A percentile compares a stretch with the other conserved stretches of the same genome.
These are phyloP conservation scores for Hofmannophila pseudospretella DNA, from an alignment of 2,888 invertebrate genomes.

Conservation along the genomic window DNA sequence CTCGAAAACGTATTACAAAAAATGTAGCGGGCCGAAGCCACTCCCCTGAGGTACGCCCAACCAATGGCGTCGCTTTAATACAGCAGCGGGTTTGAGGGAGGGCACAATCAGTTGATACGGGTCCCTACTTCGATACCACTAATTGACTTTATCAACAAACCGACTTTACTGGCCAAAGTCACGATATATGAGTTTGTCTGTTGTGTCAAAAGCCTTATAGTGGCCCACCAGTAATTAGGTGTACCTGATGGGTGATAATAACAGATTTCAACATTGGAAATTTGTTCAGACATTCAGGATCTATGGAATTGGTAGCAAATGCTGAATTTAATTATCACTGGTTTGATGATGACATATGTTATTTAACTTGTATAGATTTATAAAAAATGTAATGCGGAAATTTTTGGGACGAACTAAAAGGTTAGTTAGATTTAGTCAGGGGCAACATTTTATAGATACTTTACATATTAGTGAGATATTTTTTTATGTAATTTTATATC, in stretches of 20 bases:
- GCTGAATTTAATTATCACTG: no score
- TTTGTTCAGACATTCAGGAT: conserved; percentile 6
- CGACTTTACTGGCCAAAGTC: conserved; percentile 74
- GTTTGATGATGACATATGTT: no score
- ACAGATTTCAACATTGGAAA: conserved; percentile 41
- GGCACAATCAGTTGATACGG: conserved; percentile 69
- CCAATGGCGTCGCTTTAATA: conserved; percentile 57
- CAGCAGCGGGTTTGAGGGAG: conserved; percentile 56
- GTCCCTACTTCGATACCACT: conserved; percentile 74
- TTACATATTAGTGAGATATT: no score
- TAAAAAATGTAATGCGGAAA: no score
- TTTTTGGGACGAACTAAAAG: no score
- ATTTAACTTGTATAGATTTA: no score
- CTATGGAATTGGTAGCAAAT: no score
- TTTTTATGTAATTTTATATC: no score
- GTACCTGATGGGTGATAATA: conserved; percentile 67
- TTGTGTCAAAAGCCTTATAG: conserved; percentile 73
- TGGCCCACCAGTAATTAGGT: conserved; percentile 51
- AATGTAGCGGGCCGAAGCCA: conserved; percentile 59
- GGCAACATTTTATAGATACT: no score
- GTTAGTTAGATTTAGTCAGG: no score
- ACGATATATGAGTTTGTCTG: conserved; percentile 76
- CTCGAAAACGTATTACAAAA: conserved; percentile 62
- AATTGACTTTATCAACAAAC: conserved; percentile 79
- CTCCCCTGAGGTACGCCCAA: conserved; percentile 59